Evolutionary conservation across 1,140 invertebrate species (phyloP).

Genomic region (Sitobion miscanthi): DNA sequence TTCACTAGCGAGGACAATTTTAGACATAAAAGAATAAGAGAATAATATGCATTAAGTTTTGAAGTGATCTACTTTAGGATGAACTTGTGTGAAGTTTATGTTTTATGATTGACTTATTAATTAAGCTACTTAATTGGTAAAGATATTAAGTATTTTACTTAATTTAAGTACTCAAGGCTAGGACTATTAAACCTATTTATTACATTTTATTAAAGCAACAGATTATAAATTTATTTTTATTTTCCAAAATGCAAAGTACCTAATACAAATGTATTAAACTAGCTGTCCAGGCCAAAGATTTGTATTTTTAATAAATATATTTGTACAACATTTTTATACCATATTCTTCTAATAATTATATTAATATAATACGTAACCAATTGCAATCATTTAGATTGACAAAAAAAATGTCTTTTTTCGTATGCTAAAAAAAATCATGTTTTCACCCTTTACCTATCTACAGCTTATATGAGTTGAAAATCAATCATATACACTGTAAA

Average conservation of each 20-base stretch:
- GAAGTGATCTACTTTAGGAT: neutral
- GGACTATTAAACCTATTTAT: neutral
- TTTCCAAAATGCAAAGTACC: neutral
- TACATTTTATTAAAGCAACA: neutral
- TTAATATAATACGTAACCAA: no score
- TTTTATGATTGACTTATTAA: neutral
- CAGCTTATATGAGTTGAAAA: no score
- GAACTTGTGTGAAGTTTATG: neutral
- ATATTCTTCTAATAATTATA: no score
- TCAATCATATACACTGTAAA: no score
- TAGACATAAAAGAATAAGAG: neutral
- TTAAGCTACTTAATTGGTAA: neutral
- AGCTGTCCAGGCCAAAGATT: no score
- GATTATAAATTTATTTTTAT: neutral
- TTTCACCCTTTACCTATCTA: no score
- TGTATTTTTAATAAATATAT: no score
- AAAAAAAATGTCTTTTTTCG: no score
- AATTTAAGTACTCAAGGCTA: neutral
- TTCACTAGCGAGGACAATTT: neutral
- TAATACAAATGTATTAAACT: neutral
- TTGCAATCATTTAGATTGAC: no score
- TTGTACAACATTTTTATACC: no score
- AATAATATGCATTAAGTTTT: neutral
- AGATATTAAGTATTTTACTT: neutral
- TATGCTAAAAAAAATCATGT: no score